Conservation (phyloP, 2,888 invertebrate genomes). For the Harpalus rubripes region DNA sequence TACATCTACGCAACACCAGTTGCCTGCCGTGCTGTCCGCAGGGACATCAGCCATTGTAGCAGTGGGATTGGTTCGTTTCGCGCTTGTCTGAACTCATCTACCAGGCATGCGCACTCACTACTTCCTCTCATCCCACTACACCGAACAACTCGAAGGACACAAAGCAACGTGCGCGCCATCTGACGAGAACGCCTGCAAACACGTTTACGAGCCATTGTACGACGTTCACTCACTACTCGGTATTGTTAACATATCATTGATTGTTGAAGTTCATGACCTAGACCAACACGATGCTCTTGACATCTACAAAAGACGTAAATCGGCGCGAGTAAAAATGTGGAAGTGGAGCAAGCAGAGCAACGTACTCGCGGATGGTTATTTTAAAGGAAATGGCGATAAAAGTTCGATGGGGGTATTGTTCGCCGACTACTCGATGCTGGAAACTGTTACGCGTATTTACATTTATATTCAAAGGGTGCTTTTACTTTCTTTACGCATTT, state of each 20-base stretch:
- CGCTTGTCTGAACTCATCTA: constrained; percentile 71
- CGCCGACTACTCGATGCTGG: constrained; percentile 4
- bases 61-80: constrained; percentile 73
- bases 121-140: constrained; percentile 54
- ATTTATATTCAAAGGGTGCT: constrained; percentile 29
- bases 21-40: constrained; percentile 70
- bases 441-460: constrained; percentile 53
- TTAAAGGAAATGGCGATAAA: constrained; percentile 62
- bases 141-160: constrained; percentile 1
- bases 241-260: constrained; percentile 78
- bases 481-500: constrained; percentile 43
- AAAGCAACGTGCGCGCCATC: constrained; percentile 52
- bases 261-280: constrained; percentile 77
- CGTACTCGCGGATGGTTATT: constrained; percentile 58
- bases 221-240: constrained; percentile 71
- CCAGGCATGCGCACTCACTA: constrained; percentile 68
- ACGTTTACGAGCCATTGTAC: constrained; percentile 76
- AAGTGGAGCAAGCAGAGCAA: constrained; percentile 61
- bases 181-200: constrained; percentile 74
- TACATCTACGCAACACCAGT: constrained; percentile 71
- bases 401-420: constrained; percentile 60
- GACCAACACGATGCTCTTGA: constrained; percentile 77
- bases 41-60: constrained; percentile 74
- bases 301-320: constrained; percentile 66
- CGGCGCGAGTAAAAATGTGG: constrained; percentile 56